phyloP scores from a whole-genome alignment of 2,888 invertebrate species.

The Hololepta plana region DNA sequence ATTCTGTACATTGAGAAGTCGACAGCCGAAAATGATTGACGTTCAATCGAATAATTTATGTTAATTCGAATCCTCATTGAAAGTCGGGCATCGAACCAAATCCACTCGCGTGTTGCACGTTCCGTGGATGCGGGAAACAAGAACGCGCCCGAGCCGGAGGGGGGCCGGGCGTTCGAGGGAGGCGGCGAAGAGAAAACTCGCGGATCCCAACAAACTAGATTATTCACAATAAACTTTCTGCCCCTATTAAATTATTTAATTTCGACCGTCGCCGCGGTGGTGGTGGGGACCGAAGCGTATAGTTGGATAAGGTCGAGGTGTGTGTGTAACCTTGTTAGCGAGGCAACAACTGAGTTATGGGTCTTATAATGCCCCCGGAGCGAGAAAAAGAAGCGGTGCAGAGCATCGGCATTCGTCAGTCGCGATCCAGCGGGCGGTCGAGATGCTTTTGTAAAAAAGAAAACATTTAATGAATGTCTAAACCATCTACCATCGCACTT shows the following conservation, averaged over 20 bases:
- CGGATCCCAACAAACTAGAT: slow-evolving; percentile 25
- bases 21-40: too few relatives aligned
- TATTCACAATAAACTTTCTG: slow-evolving; percentile 34
- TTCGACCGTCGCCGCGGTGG: slow-evolving; percentile 24
- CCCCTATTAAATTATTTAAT: slow-evolving; percentile 34
- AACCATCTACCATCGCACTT: too few relatives aligned
- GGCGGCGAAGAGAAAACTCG: slow-evolving; percentile 9
- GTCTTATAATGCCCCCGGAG: slow-evolving; percentile 28
- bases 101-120: too few relatives aligned
- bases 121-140: background rate
- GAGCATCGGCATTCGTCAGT: slow-evolving; percentile 24
- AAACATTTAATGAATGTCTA: too few relatives aligned
- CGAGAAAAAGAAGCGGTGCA: slow-evolving; percentile 25
- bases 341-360: slow-evolving; percentile 29
- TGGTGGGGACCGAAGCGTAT: slow-evolving; percentile 19
- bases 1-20: too few relatives aligned
- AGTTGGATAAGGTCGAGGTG: slow-evolving; percentile 28
- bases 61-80: too few relatives aligned
- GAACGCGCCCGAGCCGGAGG: slow-evolving; percentile 1
- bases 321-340: slow-evolving; percentile 32
- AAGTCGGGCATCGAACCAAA: too few relatives aligned
- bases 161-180: slow-evolving; percentile 1
- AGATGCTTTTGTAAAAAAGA: too few relatives aligned
- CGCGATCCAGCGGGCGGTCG: slow-evolving; percentile 20
- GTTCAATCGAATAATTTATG: too few relatives aligned